Conservation (phyloP, 2,888 invertebrate genomes). For the Arctia plantaginis region DNA sequence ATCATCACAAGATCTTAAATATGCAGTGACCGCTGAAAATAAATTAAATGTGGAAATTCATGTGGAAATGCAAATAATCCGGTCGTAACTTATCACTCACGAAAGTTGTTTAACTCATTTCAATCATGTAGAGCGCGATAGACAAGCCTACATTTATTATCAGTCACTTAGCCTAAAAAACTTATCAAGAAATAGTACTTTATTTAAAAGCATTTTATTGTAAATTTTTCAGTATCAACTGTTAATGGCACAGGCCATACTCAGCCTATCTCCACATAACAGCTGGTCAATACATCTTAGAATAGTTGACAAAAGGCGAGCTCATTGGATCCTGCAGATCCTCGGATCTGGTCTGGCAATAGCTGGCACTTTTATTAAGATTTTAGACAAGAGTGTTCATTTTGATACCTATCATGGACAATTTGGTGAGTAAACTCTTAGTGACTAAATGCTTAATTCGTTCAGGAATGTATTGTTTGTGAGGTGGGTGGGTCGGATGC, state of each 20-base stretch:
- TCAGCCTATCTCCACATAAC: conserved; percentile 67
- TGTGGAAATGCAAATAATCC: background rate
- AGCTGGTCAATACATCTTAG: conserved; percentile 71
- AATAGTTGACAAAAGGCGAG: conserved; percentile 67
- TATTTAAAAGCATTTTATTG: background rate
- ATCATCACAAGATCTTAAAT: background rate
- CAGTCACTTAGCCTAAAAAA: background rate
- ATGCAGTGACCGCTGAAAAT: background rate
- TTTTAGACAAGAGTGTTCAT: conserved; percentile 59
- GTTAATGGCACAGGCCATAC: conserved; percentile 75
- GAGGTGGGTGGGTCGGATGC: background rate
- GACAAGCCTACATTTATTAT: background rate
- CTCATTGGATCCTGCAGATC: conserved; percentile 73
- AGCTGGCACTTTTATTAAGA: conserved; percentile 67
- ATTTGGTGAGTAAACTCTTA: conserved; percentile 53
- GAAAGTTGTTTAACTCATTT: background rate
- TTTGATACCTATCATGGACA: conserved; percentile 72
- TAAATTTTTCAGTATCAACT: conserved; percentile 71
- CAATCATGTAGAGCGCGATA: background rate
- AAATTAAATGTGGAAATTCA: background rate
- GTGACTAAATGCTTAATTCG: background rate
- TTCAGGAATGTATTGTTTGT: background rate
- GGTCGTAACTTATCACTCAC: background rate
- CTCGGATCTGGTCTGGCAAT: conserved; percentile 72
- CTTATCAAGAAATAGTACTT: background rate